Evolutionary conservation across 2,888 invertebrate genomes (phyloP), one percentile per base, ranked within the genome.

Genomic region (Adelognathus sp.): DNA sequence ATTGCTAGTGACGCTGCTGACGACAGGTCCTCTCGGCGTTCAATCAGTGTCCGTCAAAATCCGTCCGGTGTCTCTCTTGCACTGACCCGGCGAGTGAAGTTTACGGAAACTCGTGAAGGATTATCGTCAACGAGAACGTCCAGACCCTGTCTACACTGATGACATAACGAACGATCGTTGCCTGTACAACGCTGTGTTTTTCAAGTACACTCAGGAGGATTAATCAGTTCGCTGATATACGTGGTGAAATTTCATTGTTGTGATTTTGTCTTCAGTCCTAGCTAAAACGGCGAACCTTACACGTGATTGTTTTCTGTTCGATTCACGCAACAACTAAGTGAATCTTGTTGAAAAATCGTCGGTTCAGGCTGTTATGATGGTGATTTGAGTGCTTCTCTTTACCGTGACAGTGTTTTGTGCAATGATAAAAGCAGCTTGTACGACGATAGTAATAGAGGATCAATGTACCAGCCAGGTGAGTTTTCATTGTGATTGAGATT

Each of bases 381-480:
- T 85, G 84, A 79, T 85, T 83, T 84, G 80, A 86, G 86, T 88
- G 88, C 81, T 54, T 67, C 61, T 36, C n/a, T n/a, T n/a, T n/a
- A n/a, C n/a, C 60, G 86, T 87, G 85, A 82, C 81, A 86, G 88
- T 88, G 87, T 79, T 76, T 85, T 88, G 89, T 91, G 90, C 89
- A 88, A 90, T 90, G 90, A 88, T 84, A 90, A 84, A 86, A 81
- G 85, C 87, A 82, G 83, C 82, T 81, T 79, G 78, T 76, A 76
- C 80, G 75, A 80, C 85, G 78, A 84, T 85, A 82, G 85, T 81
- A 82, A 85, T 85, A 83, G 85, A 86, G 88, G 87, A 89, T 87
- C 88, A 88, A 91, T 91, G 91, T 91, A 91, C 90, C 90, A 90
- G 81, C 84, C 89, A 89, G 91, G 90, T 90, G 84, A 84, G 86